Conservation (phyloP, 2,797 vertebrate species). For the Zenarchopterus dispar region DNA sequence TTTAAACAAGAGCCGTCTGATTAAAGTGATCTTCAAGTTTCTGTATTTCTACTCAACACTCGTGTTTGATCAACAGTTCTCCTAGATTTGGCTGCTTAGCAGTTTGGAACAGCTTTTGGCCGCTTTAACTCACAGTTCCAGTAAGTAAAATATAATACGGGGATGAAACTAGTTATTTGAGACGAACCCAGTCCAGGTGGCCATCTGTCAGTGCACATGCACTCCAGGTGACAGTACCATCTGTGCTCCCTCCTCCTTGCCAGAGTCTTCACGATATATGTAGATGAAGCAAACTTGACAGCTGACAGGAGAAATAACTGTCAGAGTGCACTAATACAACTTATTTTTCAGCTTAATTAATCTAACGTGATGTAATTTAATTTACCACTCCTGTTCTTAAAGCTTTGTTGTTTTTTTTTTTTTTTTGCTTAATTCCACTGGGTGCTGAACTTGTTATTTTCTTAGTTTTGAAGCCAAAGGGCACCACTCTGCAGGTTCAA, state of each 20-base stretch:
- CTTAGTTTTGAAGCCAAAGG: conserved; percentile 7
- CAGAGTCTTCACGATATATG: conserved; percentile 48
- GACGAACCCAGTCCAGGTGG: conserved; percentile 66
- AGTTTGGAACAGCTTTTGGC: conserved; percentile 17
- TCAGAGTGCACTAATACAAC: conserved; percentile 9
- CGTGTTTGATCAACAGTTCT: too few relatives aligned
- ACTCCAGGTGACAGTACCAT: conserved; percentile 76
- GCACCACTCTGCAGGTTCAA: conserved; percentile 30
- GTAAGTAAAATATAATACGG: conserved; percentile 32
- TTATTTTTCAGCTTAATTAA: conserved; percentile 13
- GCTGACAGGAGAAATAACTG: conserved; percentile 31
- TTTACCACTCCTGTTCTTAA: background rate
- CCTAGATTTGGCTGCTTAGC: too few relatives aligned
- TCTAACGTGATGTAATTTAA: background rate
- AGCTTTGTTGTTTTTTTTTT: too few relatives aligned
- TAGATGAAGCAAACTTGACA: conserved; percentile 51
- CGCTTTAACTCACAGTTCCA: conserved; percentile 31
- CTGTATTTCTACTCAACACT: too few relatives aligned
- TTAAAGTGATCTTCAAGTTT: too few relatives aligned
- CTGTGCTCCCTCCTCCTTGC: conserved; percentile 59
- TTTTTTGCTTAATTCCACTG: background rate
- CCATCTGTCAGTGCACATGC: conserved; percentile 63
- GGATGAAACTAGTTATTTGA: conserved; percentile 40
- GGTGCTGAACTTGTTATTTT: background rate
- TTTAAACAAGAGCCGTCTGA: too few relatives aligned